phyloP scores from a whole-genome alignment of 2,888 invertebrate species.

The Aelia acuminata region DNA sequence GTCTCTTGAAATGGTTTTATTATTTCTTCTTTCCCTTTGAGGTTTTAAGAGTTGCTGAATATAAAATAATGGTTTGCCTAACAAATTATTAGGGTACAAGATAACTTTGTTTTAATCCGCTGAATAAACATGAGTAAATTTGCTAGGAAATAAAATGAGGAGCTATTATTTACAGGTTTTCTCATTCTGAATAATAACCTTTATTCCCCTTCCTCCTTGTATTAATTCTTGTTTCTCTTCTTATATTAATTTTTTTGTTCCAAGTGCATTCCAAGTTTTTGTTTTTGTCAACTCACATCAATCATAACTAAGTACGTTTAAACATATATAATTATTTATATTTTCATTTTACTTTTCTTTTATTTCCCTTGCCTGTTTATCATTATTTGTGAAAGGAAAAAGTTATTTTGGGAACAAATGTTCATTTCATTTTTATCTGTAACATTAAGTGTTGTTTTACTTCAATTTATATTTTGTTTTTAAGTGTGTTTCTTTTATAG shows the following conservation, averaged over 20 bases:
- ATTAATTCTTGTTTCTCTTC: background rate
- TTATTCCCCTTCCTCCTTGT: background rate
- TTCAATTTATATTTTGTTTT: too few species aligned
- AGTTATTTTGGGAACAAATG: too few species aligned
- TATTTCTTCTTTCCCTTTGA: background rate
- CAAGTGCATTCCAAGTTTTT: background rate
- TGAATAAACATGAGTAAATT: slow-evolving; percentile 1
- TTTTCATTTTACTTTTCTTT: too few species aligned
- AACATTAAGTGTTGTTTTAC: too few species aligned
- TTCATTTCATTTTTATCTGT: too few species aligned
- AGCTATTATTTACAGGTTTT: background rate
- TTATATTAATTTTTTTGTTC: background rate
- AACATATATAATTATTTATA: too few species aligned
- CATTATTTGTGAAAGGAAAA: too few species aligned
- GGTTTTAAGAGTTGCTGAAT: background rate
- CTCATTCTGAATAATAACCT: background rate
- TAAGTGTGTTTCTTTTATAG: too few species aligned
- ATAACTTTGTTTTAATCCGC: background rate
- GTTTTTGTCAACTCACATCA: background rate
- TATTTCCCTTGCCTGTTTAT: too few species aligned
- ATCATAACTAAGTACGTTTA: too few species aligned
- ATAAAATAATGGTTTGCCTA: background rate
- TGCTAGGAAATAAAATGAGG: background rate
- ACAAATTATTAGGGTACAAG: background rate
- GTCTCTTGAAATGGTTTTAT: background rate